A percentile compares a stretch with the other conserved stretches of the same genome.
Conservation (phyloP, 2,797 vertebrate genomes). For the Poeciliopsis presidionis region DNA sequence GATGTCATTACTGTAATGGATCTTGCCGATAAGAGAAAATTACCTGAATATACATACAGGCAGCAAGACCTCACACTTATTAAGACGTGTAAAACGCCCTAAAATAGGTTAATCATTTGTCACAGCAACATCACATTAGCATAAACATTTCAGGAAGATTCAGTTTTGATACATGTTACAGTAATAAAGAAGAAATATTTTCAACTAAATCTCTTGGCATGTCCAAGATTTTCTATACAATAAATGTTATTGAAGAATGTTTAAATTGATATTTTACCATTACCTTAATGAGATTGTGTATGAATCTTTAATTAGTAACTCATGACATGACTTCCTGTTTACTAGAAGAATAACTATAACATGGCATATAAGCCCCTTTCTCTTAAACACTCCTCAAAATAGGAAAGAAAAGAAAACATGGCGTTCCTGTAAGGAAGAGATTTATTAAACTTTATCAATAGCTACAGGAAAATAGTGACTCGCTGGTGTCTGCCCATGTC, state of each 20-base stretch:
- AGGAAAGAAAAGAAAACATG: background rate
- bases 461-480: background rate
- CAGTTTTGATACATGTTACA: background rate
- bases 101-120: background rate
- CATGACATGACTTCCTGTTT: background rate
- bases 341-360: background rate
- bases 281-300: background rate
- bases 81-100: background rate
- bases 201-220: background rate
- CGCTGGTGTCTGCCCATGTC: background rate
- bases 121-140: background rate
- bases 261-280: background rate
- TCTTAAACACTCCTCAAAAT: background rate
- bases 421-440: background rate
- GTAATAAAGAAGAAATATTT: background rate
- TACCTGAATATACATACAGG: background rate
- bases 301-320: background rate
- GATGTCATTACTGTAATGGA: slow-evolving; percentile 12
- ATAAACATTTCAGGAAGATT: background rate
- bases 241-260: background rate
- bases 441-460: background rate
- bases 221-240: background rate
- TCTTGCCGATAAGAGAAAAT: slow-evolving; percentile 1
- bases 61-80: background rate
- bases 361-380: background rate